Base-by-base conservation (phyloP, 2,113 vertebrate species). In the Indicator indicator region DNA sequence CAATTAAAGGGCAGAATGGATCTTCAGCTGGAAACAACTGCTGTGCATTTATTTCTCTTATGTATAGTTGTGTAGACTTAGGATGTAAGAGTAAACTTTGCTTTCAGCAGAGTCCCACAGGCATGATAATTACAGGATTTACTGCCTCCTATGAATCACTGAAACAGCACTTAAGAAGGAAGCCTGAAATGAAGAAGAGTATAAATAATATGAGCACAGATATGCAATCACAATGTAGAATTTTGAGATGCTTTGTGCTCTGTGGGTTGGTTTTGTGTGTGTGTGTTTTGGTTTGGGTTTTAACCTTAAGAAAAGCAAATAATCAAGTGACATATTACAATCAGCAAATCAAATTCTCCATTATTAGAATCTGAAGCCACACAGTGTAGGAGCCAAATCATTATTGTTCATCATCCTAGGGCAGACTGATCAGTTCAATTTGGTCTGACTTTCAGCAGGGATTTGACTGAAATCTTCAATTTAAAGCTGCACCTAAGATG, bases 41-140 rank as follows among this genome's bases (percentile, higher is more conserved):
- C 4, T 67, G 24, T 23, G 17, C n/a, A 79, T 89, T 87, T 82
- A 60, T 83, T 90, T 83, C 1, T 33, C 89, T 87, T 56, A 33
- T 89, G 78, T 78, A 46, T 11, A 89, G 64, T 63, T 83, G 20
- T 50, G 24, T 46, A 78, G 36, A 55, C 60, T 81, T 77, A 36
- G 24, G 69, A 75, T 72, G 2, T 9, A 89, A 78, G 62, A 92
- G 88, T 50, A 86, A 94, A 74, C 73, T 92, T 89, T 54, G 59
- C 80, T 90, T 94, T 93, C 55, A 86, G 67, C 48, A 55, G 60
- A 81, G 27, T 76, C 81, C 91, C 86, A 76, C 5, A 71, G 77
- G 67, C 70, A 73, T 33, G 20, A 72, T 90, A 90, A 90, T 84
- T 65, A 92, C 27, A 76, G 58, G 54, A 83, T 93, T 93, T 94